phyloP scores from a whole-genome alignment of 2,888 invertebrate genomes.

The Orthosia cruda region DNA sequence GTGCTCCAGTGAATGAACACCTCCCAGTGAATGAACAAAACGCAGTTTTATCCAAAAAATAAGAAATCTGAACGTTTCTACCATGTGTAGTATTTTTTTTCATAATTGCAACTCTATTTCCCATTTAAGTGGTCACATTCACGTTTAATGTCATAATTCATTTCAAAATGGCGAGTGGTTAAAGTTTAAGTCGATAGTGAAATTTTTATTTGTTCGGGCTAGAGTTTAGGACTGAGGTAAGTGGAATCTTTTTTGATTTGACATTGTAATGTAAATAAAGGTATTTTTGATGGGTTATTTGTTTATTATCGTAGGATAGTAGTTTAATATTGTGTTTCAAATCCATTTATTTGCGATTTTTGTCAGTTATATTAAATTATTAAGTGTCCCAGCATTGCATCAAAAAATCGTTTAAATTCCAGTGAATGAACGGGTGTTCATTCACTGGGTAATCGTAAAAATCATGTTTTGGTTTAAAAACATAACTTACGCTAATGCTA shows the following conservation, averaged over 20 bases:
- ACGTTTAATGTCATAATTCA: conserved; percentile 4
- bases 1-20: too few relatives aligned
- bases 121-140: conserved; percentile 12
- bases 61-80: conserved; percentile 19
- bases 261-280: conserved; percentile 3
- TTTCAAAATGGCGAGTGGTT: conserved; percentile 24
- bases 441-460: conserved; percentile 1
- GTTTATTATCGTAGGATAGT: background rate
- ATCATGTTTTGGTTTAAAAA: background rate
- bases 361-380: conserved; percentile 3
- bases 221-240: conserved; percentile 13
- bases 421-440: background rate
- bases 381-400: conserved; percentile 3
- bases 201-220: conserved; percentile 20
- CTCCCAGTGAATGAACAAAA: background rate
- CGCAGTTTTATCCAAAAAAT: background rate
- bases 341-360: background rate
- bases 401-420: conserved; percentile 7
- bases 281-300: background rate
- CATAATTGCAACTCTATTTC: conserved; percentile 18
- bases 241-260: conserved; percentile 8
- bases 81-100: conserved; percentile 18
- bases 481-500: background rate
- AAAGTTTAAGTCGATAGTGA: conserved; percentile 6
- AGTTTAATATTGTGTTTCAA: background rate